Conservation (phyloP, 2,113 vertebrate species). For the Gnathonemus longibarbis region DNA sequence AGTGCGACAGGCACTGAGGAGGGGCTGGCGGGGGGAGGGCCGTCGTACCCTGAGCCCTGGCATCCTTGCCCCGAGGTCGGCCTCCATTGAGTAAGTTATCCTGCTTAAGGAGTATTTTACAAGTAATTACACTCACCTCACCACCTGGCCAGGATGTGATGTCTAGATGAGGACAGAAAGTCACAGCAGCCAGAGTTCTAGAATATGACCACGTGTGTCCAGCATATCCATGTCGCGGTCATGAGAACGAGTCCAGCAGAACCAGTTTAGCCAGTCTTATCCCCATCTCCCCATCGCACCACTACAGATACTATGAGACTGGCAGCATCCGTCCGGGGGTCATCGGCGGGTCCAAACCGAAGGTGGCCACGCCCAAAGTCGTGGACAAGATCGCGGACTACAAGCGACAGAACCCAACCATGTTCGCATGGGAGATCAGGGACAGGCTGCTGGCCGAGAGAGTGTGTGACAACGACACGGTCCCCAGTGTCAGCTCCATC, state of each 20-base stretch:
- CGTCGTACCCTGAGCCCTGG: background rate
- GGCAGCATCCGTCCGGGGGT: slow-evolving; percentile 97
- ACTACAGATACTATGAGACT: slow-evolving; percentile 91
- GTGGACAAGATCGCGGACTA: slow-evolving; percentile 99
- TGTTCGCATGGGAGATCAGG: slow-evolving; percentile 99
- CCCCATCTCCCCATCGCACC: slow-evolving; percentile 16
- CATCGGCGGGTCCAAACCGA: slow-evolving; percentile 99
- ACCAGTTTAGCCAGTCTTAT: background rate
- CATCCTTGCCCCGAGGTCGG: background rate
- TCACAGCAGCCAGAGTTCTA: background rate
- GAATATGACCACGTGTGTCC: background rate
- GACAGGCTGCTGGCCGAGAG: slow-evolving; percentile 90
- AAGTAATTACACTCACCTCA: background rate
- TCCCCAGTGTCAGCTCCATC: slow-evolving; percentile 98
- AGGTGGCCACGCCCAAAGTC: slow-evolving; percentile 99
- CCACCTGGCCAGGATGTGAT: background rate
- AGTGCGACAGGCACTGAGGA: background rate
- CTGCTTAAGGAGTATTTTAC: background rate
- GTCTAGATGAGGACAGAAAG: background rate
- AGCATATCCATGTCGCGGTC: background rate
- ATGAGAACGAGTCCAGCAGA: background rate
- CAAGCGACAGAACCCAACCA: slow-evolving; percentile 99
- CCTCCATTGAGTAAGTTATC: background rate
- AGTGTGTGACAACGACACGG: slow-evolving; percentile 96
- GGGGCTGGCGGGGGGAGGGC: background rate